Conservation (phyloP, 2,888 invertebrate genomes). For the Acrobasis repandana region DNA sequence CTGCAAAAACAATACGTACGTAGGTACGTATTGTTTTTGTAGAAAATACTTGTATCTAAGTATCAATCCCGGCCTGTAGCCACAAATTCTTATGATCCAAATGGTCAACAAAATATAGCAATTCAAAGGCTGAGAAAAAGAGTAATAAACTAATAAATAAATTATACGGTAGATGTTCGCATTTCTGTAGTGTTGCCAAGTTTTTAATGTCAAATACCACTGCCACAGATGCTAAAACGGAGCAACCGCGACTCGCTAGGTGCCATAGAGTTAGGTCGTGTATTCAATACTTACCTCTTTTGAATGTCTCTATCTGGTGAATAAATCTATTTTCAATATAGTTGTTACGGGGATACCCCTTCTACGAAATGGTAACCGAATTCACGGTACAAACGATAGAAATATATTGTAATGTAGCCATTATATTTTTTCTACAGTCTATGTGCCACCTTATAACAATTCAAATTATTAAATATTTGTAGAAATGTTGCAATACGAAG, state of each 20-base stretch:
- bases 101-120: constrained; percentile 6
- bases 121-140: constrained; percentile 18
- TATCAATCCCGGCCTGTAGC: background rate
- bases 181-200: constrained; percentile 31
- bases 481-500: constrained; percentile 28
- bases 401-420: constrained; percentile 7
- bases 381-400: constrained; percentile 28
- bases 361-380: background rate
- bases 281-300: background rate
- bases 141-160: constrained; percentile 12
- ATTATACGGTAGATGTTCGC: constrained; percentile 9
- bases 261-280: constrained; percentile 12
- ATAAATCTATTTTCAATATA: constrained; percentile 20
- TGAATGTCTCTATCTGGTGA: constrained; percentile 5
- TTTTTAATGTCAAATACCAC: constrained; percentile 25
- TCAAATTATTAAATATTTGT: constrained; percentile 26
- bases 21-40: no score
- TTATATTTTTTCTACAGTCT: constrained; percentile 33
- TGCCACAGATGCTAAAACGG: constrained; percentile 27
- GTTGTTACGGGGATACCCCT: constrained; percentile 8
- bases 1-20: background rate
- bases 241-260: constrained; percentile 13
- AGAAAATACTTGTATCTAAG: no score
- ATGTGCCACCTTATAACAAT: constrained; percentile 30
- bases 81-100: background rate